These are phyloP conservation scores for Caranx ignobilis DNA, from an alignment of 2,113 vertebrate genomes.

Conservation along the genomic window DNA sequence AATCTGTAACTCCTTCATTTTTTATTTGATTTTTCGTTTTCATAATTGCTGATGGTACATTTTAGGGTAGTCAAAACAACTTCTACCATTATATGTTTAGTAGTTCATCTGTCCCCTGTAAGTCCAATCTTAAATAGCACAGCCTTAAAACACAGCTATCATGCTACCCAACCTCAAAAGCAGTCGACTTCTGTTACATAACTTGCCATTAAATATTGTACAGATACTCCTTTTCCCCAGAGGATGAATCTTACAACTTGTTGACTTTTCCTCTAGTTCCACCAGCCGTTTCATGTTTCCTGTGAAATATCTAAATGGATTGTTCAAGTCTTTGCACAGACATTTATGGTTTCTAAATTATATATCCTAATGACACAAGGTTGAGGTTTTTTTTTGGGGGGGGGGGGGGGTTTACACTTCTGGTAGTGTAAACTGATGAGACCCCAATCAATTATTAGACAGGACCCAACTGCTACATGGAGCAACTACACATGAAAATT, in stretches of 20 bases:
- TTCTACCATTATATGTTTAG: not conserved
- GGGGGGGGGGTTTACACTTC: too few relatives aligned
- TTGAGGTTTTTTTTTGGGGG: too few relatives aligned
- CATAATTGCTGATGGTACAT: not conserved
- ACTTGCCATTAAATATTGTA: too few relatives aligned
- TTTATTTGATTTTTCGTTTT: not conserved
- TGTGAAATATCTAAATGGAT: too few relatives aligned
- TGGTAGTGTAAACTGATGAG: not conserved
- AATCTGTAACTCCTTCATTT: not conserved
- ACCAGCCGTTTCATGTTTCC: too few relatives aligned
- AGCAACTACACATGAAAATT: not conserved
- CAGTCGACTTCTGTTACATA: too few relatives aligned
- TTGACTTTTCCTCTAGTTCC: too few relatives aligned
- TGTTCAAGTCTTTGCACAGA: too few relatives aligned
- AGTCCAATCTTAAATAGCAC: not conserved
- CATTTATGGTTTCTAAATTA: too few relatives aligned
- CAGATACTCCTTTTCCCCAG: too few relatives aligned
- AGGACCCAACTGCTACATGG: not conserved
- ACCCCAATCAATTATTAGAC: not conserved
- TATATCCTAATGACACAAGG: too few relatives aligned
- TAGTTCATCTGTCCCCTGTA: not conserved
- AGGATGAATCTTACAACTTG: too few relatives aligned
- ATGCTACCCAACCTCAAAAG: not conserved
- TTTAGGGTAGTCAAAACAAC: not conserved
- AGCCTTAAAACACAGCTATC: not conserved